Conservation (phyloP, 2,888 invertebrate species). For the Eilema depressum region DNA sequence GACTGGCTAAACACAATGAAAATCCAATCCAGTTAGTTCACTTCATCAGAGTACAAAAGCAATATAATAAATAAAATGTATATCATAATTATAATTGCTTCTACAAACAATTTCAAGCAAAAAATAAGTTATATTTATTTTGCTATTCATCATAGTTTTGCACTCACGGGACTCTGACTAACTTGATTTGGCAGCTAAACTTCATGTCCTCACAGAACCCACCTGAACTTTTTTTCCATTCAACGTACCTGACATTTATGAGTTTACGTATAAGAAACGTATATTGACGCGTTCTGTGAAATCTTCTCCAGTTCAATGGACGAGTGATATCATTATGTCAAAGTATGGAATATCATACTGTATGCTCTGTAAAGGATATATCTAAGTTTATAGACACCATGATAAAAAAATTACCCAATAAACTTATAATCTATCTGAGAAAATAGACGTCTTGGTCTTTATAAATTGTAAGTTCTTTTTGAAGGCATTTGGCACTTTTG, state of each 20-base stretch:
- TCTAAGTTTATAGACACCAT: neutral
- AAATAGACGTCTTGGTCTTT: too few species aligned
- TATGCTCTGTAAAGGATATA: neutral
- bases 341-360: conserved; percentile 7
- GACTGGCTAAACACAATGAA: neutral
- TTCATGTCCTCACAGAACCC: neutral
- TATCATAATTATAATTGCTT: neutral
- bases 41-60: conserved; percentile 3
- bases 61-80: neutral
- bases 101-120: neutral
- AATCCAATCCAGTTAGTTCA: neutral
- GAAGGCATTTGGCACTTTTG: too few species aligned
- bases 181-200: neutral
- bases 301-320: conserved; percentile 10
- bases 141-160: neutral
- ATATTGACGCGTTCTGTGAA: neutral
- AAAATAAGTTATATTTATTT: conserved; percentile 1
- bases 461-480: too few species aligned
- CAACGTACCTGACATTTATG: neutral
- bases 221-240: conserved; percentile 1
- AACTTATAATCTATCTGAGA: too few species aligned
- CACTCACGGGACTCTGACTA: neutral
- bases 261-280: conserved; percentile 12
- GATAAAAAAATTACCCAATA: too few species aligned
- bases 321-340: conserved; percentile 5